Evolutionary conservation across 2,888 invertebrate genomes (phyloP).

Genomic region (Yponomeuta evonymella): DNA sequence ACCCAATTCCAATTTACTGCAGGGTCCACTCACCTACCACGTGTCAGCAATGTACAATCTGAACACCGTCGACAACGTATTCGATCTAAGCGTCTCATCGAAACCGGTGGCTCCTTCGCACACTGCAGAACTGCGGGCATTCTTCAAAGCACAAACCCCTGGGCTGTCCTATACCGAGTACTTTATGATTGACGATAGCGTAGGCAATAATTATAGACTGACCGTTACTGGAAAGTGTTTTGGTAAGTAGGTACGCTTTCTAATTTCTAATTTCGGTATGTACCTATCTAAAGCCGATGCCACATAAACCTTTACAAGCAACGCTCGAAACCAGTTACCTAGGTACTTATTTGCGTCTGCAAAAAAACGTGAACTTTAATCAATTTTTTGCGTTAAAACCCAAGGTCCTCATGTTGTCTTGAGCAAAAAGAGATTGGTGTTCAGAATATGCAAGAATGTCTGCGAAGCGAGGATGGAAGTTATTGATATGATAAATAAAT

Average conservation of each 20-base stretch:
- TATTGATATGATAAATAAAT: constrained; percentile 52
- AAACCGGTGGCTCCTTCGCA: constrained; percentile 43
- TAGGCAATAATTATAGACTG: constrained; percentile 46
- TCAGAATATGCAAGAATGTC: constrained; percentile 52
- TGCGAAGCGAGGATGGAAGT: constrained; percentile 47
- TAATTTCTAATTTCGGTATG: not conserved
- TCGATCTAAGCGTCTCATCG: constrained; percentile 46
- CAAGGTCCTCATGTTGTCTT: constrained; percentile 54
- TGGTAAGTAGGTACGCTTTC: constrained; percentile 36
- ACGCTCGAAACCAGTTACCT: too few species aligned
- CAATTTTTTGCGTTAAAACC: constrained; percentile 15
- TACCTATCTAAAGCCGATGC: too few species aligned
- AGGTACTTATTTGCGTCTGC: too few species aligned
- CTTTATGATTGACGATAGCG: constrained; percentile 54
- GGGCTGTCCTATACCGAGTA: constrained; percentile 63
- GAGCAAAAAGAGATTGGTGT: constrained; percentile 45
- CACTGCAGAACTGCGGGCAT: constrained; percentile 40
- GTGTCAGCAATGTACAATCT: constrained; percentile 51
- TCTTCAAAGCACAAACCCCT: constrained; percentile 50
- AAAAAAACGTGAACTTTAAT: too few species aligned
- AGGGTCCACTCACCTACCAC: constrained; percentile 33
- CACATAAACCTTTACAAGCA: not conserved
- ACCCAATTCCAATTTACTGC: not conserved
- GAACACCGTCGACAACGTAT: constrained; percentile 58
- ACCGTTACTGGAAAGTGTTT: constrained; percentile 57